phyloP scores from a whole-genome alignment of 1,140 invertebrate genomes.

The Ganaspis sp. region DNA sequence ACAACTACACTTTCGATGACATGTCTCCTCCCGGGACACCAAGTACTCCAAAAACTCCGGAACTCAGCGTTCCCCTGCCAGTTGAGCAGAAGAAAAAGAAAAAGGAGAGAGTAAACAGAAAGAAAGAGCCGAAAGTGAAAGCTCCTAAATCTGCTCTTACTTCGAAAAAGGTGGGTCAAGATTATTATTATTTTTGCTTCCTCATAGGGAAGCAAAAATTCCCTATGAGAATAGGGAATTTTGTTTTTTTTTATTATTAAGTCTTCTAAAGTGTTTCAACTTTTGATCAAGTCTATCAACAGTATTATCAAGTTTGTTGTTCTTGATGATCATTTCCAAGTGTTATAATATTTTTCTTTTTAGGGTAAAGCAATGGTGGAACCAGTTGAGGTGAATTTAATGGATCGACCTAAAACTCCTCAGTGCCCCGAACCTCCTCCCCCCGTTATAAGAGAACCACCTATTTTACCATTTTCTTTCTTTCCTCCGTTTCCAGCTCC shows the following conservation, averaged over 20 bases:
- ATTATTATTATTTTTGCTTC: no score
- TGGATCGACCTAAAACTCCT: slow-evolving; percentile 81
- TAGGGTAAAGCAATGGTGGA: slow-evolving; percentile 64
- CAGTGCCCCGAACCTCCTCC: slow-evolving; percentile 78
- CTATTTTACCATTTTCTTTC: slow-evolving; percentile 76
- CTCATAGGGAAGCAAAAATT: no score
- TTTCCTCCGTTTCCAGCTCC: slow-evolving; percentile 79
- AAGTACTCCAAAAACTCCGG: slow-evolving; percentile 78
- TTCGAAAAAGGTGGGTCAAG: slow-evolving; percentile 71
- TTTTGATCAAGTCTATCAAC: no score
- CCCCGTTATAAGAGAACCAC: slow-evolving; percentile 76
- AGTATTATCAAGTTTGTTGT: no score
- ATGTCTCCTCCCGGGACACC: slow-evolving; percentile 78
- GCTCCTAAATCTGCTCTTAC: slow-evolving; percentile 59
- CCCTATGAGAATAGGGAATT: no score
- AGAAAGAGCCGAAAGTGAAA: slow-evolving; percentile 79
- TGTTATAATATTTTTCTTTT: slow-evolving; percentile 46
- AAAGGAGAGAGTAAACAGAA: slow-evolving; percentile 81
- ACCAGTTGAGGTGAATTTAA: slow-evolving; percentile 61
- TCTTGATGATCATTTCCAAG: not conserved
- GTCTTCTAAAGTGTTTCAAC: no score
- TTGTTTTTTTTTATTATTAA: no score
- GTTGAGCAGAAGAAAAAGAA: slow-evolving; percentile 75
- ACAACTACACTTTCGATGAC: slow-evolving; percentile 75
- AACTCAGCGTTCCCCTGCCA: slow-evolving; percentile 69